phyloP scores from a whole-genome alignment of 2,888 invertebrate species.

The Tipula lateralis region DNA sequence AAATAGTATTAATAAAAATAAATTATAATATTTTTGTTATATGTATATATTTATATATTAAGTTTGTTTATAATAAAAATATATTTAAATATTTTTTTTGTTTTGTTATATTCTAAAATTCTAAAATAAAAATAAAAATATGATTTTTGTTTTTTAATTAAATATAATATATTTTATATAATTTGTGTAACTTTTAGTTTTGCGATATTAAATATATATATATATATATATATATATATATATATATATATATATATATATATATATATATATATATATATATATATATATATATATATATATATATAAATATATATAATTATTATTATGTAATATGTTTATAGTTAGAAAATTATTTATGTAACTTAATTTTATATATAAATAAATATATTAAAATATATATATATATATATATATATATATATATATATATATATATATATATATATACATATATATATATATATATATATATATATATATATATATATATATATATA shows the following conservation, averaged over 20 bases:
- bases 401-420: neutral
- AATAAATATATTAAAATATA: neutral
- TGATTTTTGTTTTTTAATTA: neutral
- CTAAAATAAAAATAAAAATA: conserved; percentile 4
- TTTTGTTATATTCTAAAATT: neutral
- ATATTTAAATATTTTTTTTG: neutral
- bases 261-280: neutral
- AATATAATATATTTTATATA: no score
- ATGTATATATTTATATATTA: neutral
- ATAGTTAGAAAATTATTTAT: neutral
- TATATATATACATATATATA: no score
- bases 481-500: no score
- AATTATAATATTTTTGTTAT: neutral
- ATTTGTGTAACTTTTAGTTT: no score
- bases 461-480: no score
- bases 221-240: neutral
- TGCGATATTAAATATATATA: no score
- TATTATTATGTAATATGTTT: neutral
- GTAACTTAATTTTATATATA: neutral
- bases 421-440: no score
- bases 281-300: neutral
- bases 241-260: neutral
- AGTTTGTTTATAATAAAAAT: neutral
- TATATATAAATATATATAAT: neutral
- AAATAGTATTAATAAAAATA: neutral